Evolutionary conservation across 2,888 invertebrate genomes (phyloP).

Genomic region (Mermis nigrescens): DNA sequence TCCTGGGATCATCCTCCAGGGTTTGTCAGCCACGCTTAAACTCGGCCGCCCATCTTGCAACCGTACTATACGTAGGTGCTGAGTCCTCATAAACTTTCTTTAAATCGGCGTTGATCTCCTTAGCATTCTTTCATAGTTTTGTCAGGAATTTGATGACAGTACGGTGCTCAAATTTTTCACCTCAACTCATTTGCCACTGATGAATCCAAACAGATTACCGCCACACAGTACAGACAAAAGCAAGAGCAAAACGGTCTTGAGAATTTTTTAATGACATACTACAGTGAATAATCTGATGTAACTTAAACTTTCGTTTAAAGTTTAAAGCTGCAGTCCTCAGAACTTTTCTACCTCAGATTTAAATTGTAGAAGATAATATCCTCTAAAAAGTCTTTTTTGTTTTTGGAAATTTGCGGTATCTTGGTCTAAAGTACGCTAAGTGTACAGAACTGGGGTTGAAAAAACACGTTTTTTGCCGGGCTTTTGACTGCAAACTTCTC

Average conservation of each 20-base stretch:
- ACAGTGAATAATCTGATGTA: background rate
- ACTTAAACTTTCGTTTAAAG: background rate
- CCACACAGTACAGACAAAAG: background rate
- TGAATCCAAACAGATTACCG: background rate
- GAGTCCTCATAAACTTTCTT: constrained; percentile 2
- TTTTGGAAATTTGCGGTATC: too few species aligned
- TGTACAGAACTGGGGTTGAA: too few species aligned
- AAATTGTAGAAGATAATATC: too few species aligned
- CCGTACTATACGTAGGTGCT: background rate
- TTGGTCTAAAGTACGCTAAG: too few species aligned
- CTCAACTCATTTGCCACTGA: background rate
- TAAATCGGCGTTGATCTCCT: background rate
- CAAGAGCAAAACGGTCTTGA: background rate
- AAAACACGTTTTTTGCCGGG: too few species aligned
- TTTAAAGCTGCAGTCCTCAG: too few species aligned
- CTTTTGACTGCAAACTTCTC: too few species aligned
- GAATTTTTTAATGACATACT: background rate
- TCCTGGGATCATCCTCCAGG: background rate
- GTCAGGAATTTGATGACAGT: constrained; percentile 3
- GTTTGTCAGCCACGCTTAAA: too few species aligned
- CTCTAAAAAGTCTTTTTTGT: too few species aligned
- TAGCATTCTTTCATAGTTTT: background rate
- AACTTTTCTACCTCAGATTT: too few species aligned
- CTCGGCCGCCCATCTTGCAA: too few species aligned
- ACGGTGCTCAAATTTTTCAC: background rate